Conservation (phyloP, 2,797 vertebrate genomes). For the Diglossa cyanea region DNA sequence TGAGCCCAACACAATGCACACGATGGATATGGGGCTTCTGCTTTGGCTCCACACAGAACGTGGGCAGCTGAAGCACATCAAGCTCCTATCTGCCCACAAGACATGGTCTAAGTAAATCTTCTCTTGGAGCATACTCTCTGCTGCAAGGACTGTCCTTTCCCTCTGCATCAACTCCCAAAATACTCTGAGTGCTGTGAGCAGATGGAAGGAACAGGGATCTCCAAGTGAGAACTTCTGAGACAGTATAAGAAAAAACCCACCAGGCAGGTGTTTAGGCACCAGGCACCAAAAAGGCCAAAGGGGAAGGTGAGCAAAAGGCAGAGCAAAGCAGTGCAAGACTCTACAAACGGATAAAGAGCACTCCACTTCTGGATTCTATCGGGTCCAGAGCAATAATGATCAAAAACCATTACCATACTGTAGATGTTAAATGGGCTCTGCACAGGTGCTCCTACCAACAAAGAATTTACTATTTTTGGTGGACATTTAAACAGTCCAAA, state of each 20-base stretch:
- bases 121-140: neutral
- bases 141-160: neutral
- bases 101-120: rapidly evolving
- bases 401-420: neutral
- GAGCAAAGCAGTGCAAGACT: neutral
- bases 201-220: rapidly evolving
- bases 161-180: neutral
- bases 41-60: neutral
- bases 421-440: neutral
- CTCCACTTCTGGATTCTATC: neutral
- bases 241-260: neutral
- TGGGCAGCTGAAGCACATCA: neutral
- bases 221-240: neutral
- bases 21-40: neutral
- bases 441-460: neutral
- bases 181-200: neutral
- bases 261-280: neutral
- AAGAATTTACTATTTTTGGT: neutral
- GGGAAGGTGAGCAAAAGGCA: neutral
- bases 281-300: neutral
- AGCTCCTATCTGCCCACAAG: neutral
- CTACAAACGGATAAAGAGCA: neutral
- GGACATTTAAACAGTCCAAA: neutral
- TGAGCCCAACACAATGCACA: neutral
- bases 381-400: neutral